phyloP scores from a whole-genome alignment of 2,888 invertebrate genomes.

The Scelioninae gen. 2 region DNA sequence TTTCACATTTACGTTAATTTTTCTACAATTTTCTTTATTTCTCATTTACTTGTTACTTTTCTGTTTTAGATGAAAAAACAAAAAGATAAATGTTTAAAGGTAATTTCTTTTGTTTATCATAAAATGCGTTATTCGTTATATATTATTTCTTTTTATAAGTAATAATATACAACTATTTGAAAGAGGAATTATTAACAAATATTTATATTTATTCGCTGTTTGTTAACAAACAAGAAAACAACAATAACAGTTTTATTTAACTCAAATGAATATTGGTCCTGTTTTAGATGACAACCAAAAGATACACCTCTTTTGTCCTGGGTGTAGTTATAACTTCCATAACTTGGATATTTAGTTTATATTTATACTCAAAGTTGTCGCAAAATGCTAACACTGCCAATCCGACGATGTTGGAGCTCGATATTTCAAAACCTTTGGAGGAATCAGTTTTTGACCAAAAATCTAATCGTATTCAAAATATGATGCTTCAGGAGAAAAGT shows the following conservation, averaged over 20 bases:
- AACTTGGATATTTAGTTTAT: slow-evolving; percentile 85
- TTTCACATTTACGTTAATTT: too few species aligned
- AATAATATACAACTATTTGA: too few species aligned
- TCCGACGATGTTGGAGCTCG: slow-evolving; percentile 73
- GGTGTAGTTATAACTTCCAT: slow-evolving; percentile 85
- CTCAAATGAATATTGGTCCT: too few species aligned
- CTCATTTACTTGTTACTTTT: too few species aligned
- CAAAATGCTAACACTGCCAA: slow-evolving; percentile 69
- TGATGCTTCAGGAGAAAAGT: slow-evolving; percentile 61
- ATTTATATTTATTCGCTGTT: too few species aligned
- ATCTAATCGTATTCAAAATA: slow-evolving; percentile 47
- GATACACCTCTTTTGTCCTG: slow-evolving; percentile 80
- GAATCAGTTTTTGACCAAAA: slow-evolving; percentile 66
- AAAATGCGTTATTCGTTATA: too few species aligned
- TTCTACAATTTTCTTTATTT: slow-evolving; percentile 6
- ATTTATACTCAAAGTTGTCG: slow-evolving; percentile 82
- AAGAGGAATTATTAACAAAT: too few species aligned
- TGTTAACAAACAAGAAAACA: too few species aligned
- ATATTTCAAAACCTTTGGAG: slow-evolving; percentile 63
- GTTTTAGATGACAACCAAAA: slow-evolving; percentile 70
- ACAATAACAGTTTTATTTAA: too few species aligned
- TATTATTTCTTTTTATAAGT: too few species aligned
- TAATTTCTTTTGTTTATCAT: too few species aligned
- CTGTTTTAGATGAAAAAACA: slow-evolving; percentile 34
- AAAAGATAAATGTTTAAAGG: slow-evolving; percentile 34